phyloP scores from a whole-genome alignment of 30 jellyfish, hydroid and myxozoan species.

The Aurelia aurita region DNA sequence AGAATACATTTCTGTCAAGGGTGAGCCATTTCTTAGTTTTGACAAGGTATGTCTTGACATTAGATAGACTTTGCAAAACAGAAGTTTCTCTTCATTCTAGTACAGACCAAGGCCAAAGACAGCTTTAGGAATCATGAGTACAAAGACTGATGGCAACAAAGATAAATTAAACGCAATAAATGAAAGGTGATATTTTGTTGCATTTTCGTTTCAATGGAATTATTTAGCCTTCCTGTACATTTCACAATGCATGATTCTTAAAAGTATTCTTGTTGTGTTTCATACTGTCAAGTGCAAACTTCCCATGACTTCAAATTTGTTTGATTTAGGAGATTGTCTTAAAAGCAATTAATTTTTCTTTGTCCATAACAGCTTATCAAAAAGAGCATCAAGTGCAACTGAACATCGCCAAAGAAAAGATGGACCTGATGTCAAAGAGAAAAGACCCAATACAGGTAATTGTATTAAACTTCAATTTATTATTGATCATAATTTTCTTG shows the following conservation, averaged over 20 bases:
- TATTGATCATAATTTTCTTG: neutral
- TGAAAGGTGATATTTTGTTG: constrained; percentile 33
- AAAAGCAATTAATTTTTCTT: neutral
- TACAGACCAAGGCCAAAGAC: constrained; percentile 57
- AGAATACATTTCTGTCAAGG: too few relatives aligned
- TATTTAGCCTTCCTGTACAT: too few relatives aligned
- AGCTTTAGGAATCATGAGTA: constrained; percentile 54
- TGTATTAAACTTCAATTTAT: neutral
- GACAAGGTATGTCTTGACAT: too few relatives aligned
- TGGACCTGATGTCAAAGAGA: neutral
- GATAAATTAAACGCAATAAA: neutral
- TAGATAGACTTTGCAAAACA: too few relatives aligned
- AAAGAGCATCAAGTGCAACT: constrained; percentile 61
- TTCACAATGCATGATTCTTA: too few relatives aligned
- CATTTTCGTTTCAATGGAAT: too few relatives aligned
- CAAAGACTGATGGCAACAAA: constrained; percentile 9
- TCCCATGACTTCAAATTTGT: too few relatives aligned
- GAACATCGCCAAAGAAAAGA: neutral
- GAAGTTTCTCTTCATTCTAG: neutral
- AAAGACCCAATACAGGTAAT: constrained; percentile 55
- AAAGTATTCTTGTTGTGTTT: too few relatives aligned
- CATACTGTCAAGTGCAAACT: too few relatives aligned
- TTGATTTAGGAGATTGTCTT: too few relatives aligned
- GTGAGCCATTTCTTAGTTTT: too few relatives aligned
- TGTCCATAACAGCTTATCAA: constrained; percentile 18